phyloP scores from a whole-genome alignment of 2,888 invertebrate species.

The Heliconius charithonia region DNA sequence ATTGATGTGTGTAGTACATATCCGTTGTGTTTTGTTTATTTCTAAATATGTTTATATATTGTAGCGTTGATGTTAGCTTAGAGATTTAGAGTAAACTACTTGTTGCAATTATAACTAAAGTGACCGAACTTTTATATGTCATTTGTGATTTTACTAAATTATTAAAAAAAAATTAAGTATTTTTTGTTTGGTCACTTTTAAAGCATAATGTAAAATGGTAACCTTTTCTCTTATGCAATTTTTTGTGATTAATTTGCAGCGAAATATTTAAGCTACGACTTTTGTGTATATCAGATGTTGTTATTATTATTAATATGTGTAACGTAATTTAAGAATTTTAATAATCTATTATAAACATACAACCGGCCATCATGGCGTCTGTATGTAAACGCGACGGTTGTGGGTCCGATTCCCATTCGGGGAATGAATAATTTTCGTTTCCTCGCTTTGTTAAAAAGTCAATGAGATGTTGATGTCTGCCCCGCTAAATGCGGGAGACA shows the following conservation, averaged over 20 bases:
- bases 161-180: too few relatives aligned
- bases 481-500: too few relatives aligned
- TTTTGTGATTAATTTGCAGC: slow-evolving; percentile 22
- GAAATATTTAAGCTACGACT: slow-evolving; percentile 5
- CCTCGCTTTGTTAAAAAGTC: too few relatives aligned
- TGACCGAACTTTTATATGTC: background rate
- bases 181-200: background rate
- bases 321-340: slow-evolving; percentile 10
- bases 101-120: background rate
- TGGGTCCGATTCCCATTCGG: background rate
- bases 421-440: too few relatives aligned
- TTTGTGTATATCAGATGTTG: background rate
- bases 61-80: background rate
- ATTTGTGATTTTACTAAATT: too few relatives aligned
- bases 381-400: background rate
- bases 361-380: too few relatives aligned
- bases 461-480: too few relatives aligned
- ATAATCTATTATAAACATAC: background rate
- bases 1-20: background rate
- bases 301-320: background rate
- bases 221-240: background rate
- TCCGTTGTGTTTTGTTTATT: background rate
- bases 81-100: background rate
- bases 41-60: background rate
- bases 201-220: background rate